Evolutionary conservation across 2,888 invertebrate species (phyloP).

Genomic region (Melolontha melolontha): DNA sequence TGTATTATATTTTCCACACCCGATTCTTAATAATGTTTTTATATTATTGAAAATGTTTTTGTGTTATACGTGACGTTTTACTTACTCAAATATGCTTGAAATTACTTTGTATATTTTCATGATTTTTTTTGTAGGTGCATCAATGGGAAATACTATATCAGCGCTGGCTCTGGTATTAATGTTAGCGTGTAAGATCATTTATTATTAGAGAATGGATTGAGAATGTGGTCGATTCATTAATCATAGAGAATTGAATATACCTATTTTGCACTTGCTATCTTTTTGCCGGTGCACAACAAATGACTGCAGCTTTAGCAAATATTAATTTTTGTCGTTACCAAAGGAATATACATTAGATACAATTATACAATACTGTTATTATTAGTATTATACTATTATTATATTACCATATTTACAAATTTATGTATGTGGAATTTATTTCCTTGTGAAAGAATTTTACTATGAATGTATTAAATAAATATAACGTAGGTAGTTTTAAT

Average conservation of each 20-base stretch:
- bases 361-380: too few relatives aligned
- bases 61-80: too few relatives aligned
- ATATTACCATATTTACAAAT: conserved; percentile 2
- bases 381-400: too few relatives aligned
- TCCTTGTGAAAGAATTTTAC: neutral
- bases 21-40: too few relatives aligned
- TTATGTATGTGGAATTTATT: conserved; percentile 10
- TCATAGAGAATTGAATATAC: neutral
- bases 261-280: conserved; percentile 23
- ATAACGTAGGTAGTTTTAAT: too few relatives aligned
- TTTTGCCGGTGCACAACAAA: conserved; percentile 15
- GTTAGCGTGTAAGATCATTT: conserved; percentile 8
- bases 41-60: too few relatives aligned
- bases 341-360: too few relatives aligned
- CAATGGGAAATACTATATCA: conserved; percentile 10
- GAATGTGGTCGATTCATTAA: conserved; percentile 2
- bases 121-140: conserved; percentile 21
- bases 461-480: too few relatives aligned
- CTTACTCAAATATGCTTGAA: too few relatives aligned
- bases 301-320: conserved; percentile 10
- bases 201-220: conserved; percentile 6
- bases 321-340: too few relatives aligned
- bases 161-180: conserved; percentile 15
- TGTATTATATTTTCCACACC: too few relatives aligned
- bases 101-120: too few relatives aligned